A percentile compares a stretch with the other conserved stretches of the same genome.
These are phyloP conservation scores for Dynastes tityus DNA, from an alignment of 2,888 invertebrate genomes.

Conservation along the genomic window DNA sequence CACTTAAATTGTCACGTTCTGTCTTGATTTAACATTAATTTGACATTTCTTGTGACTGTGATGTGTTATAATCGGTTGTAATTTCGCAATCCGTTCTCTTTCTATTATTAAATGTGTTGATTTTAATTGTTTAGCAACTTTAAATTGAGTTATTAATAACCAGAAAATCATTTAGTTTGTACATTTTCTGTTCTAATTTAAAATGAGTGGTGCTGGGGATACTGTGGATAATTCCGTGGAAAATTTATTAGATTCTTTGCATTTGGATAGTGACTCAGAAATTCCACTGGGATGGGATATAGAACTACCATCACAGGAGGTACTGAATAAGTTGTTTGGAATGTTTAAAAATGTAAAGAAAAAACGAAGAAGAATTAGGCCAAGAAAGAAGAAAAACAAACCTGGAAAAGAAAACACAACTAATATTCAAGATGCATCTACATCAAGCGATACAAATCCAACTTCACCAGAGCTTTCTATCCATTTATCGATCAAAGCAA, in stretches of 20 bases:
- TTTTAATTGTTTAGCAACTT: no score
- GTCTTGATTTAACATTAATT: no score
- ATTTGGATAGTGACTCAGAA: background rate
- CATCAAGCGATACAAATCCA: slow-evolving; percentile 1
- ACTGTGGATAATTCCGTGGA: background rate
- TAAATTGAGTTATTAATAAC: background rate
- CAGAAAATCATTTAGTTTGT: background rate
- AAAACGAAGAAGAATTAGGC: slow-evolving; percentile 12
- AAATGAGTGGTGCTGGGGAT: slow-evolving; percentile 16
- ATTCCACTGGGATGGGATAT: no score
- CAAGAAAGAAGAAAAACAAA: slow-evolving; percentile 43
- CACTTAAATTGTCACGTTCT: no score
- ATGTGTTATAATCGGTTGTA: no score
- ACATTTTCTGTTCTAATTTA: background rate
- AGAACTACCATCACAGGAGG: background rate
- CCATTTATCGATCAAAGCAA: slow-evolving; percentile 55
- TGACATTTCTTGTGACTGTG: no score
- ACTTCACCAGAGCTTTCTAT: slow-evolving; percentile 26
- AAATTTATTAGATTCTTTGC: background rate
- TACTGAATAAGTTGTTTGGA: background rate
- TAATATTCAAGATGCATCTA: slow-evolving; percentile 54
- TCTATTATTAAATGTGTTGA: no score
- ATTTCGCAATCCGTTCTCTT: no score
- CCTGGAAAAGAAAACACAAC: slow-evolving; percentile 6
- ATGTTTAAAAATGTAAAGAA: background rate